Percentiles rank a stretch among this genome's conserved stretches.
phyloP scores from a whole-genome alignment of 2,113 vertebrate genomes.

The Martes martes region DNA sequence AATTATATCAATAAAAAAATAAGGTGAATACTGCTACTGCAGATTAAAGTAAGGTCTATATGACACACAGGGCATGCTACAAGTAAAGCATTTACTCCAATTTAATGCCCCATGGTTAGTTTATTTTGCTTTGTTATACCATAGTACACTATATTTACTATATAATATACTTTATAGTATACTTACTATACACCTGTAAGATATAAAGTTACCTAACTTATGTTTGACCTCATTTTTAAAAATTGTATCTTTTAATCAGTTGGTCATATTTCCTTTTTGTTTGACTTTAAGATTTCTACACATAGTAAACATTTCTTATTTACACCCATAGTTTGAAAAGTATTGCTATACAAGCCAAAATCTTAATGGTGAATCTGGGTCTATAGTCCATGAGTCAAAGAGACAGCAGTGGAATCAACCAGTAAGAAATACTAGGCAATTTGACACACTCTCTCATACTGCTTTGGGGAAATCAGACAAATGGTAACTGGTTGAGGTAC shows the following conservation, averaged over 20 bases:
- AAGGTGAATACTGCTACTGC: neutral
- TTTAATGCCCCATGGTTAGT: neutral
- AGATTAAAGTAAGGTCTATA: neutral
- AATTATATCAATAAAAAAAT: slow-evolving; percentile 31
- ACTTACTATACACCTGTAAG: neutral
- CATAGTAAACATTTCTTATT: neutral
- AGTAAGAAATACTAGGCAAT: neutral
- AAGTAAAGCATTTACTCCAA: neutral
- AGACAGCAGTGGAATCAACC: neutral
- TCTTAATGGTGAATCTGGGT: neutral
- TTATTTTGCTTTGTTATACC: slow-evolving; percentile 1
- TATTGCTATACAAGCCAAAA: neutral
- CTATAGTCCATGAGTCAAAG: neutral
- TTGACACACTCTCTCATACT: neutral
- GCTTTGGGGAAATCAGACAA: neutral
- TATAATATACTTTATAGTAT: neutral
- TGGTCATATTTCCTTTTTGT: neutral
- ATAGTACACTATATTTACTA: neutral
- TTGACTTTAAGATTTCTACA: neutral
- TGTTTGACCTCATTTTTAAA: neutral
- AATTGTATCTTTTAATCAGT: slow-evolving; percentile 18
- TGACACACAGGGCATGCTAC: neutral
- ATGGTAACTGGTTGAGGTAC: neutral
- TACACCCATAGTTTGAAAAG: neutral
- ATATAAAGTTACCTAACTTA: neutral